Evolutionary conservation across 2,888 invertebrate species (phyloP), one percentile per base, ranked within the genome.

Genomic region (Diarsia brunnea): DNA sequence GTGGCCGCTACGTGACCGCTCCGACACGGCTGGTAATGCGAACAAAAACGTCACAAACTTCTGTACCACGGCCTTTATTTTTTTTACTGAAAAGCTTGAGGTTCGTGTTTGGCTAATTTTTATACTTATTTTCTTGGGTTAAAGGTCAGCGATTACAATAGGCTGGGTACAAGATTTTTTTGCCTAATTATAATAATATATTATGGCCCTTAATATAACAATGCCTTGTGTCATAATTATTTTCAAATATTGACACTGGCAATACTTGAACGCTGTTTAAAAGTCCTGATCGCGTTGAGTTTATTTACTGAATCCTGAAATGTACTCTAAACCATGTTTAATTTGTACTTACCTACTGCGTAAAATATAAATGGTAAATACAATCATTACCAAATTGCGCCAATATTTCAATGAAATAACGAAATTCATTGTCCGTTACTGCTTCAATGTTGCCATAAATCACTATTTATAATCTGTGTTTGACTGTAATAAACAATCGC

Each of bases 381-480:
- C 16, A 45, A 75, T 75, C 7, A 45, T 38, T 77, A 58, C 69
- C 58, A 49, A 64, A 77, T 71, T 71, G 55, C 63, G 43, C 11
- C 43, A 77, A 77, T 77, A 64, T 58, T 45, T 77, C 55, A 71
- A 31, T 14, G 75, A 82, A 82, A 73, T 81, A 76, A 80, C 76
- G 81, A 81, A 88, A 79, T 84, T 84, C 65, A 80, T 71, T 75
- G 58, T 68, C 27, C 63, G 61, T 69, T 69, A 63, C 63, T 72
- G 80, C 72, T 80, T 65, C 78, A 69, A 78, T 68, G 67, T 68
- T 73, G 70, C 65, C 69, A 77, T 87, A 87, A 84, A 88, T 88
- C 69, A 75, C 70, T 71, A 76, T 74, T 84, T 86, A 77, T 78
- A 82, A 84, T 79, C 71, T 70, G 64, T 76, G 53, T 69, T 63